Conservation (phyloP, 2,113 vertebrate genomes). For the Podilymbus podiceps region DNA sequence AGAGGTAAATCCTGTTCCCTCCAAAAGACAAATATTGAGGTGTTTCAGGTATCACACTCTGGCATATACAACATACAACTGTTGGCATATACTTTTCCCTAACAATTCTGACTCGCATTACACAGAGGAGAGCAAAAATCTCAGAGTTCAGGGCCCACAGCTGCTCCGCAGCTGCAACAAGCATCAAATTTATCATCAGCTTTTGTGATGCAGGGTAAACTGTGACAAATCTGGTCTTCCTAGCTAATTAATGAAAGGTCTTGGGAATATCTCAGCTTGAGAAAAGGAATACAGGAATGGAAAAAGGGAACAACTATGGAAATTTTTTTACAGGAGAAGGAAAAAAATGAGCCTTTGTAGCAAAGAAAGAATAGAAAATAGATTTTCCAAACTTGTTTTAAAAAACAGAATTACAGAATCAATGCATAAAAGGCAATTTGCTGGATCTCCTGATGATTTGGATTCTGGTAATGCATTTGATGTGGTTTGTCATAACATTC, state of each 20-base stretch:
- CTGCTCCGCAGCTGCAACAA: neutral
- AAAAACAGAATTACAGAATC: constrained; percentile 43
- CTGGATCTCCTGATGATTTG: neutral
- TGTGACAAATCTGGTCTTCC: neutral
- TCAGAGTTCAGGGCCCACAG: neutral
- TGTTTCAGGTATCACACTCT: neutral
- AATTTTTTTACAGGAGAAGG: neutral
- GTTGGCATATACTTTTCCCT: neutral
- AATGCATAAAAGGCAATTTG: constrained; percentile 4
- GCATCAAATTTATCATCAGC: neutral
- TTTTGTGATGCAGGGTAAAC: neutral
- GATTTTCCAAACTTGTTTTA: neutral
- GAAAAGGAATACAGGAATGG: neutral
- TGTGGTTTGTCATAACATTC: constrained; percentile 21
- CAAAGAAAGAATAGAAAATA: constrained; percentile 17
- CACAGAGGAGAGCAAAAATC: neutral
- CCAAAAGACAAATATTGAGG: neutral
- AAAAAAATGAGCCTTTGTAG: neutral
- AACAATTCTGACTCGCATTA: neutral
- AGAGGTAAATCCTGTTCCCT: neutral
- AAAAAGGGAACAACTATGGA: neutral
- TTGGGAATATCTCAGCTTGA: neutral
- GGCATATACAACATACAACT: neutral
- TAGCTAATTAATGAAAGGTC: neutral
- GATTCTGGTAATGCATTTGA: constrained; percentile 14